These are phyloP conservation scores for Tinea pellionella DNA, from an alignment of 2,888 invertebrate species.

Conservation along the genomic window DNA sequence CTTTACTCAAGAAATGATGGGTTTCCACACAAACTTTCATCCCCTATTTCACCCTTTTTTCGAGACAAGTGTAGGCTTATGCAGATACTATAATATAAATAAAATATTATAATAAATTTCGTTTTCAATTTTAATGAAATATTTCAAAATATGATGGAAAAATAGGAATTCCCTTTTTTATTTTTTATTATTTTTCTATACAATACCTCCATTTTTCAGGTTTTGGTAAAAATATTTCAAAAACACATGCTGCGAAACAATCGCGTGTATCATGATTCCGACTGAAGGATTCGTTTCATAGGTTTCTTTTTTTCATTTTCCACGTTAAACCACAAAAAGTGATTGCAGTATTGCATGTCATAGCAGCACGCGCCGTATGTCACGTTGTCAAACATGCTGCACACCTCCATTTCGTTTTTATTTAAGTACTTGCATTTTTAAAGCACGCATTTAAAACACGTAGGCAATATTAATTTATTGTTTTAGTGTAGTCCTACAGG, in stretches of 20 bases:
- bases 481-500: too few relatives aligned
- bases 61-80: too few relatives aligned
- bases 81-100: background rate
- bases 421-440: background rate
- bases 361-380: conserved; percentile 21
- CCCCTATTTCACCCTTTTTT: too few relatives aligned
- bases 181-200: conserved; percentile 15
- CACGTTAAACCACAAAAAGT: conserved; percentile 23
- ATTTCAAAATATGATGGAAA: too few relatives aligned
- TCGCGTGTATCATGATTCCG: conserved; percentile 9
- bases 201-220: too few relatives aligned
- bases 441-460: background rate
- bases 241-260: background rate
- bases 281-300: conserved; percentile 3
- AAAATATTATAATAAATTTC: background rate
- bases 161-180: too few relatives aligned
- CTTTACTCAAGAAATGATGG: too few relatives aligned
- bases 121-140: background rate
- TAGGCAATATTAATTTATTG: too few relatives aligned
- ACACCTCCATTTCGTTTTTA: background rate
- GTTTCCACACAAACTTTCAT: too few relatives aligned
- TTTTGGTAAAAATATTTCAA: background rate
- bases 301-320: background rate
- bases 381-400: conserved; percentile 1
- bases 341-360: conserved; percentile 42